Conservation (phyloP, 2,113 vertebrate species). For the Lamprotornis superbus region DNA sequence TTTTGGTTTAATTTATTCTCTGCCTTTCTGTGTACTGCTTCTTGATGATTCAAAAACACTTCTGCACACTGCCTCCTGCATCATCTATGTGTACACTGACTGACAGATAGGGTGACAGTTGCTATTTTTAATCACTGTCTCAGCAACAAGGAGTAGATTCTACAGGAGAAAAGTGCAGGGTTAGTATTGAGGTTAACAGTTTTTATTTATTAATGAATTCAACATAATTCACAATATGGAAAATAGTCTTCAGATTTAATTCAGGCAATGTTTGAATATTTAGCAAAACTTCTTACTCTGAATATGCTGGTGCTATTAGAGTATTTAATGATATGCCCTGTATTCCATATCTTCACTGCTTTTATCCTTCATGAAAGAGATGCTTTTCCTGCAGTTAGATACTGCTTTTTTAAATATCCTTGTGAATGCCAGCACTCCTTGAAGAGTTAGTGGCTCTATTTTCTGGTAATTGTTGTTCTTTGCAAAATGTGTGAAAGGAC, state of each 20-base stretch:
- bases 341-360: background rate
- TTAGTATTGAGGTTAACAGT: background rate
- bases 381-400: background rate
- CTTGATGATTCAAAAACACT: slow-evolving; percentile 50
- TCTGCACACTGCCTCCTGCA: background rate
- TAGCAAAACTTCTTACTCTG: background rate
- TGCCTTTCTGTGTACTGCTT: slow-evolving; percentile 52
- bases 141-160: background rate
- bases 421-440: background rate
- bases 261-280: background rate
- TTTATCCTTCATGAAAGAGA: slow-evolving; percentile 23
- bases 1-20: slow-evolving; percentile 78
- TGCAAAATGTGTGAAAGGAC: background rate
- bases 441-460: background rate
- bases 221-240: background rate
- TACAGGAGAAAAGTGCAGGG: background rate
- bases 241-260: slow-evolving; percentile 26
- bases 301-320: background rate
- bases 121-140: slow-evolving; percentile 65
- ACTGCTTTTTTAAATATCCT: background rate
- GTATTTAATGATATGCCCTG: background rate
- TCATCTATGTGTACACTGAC: slow-evolving; percentile 5
- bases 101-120: slow-evolving; percentile 47
- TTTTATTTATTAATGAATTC: slow-evolving; percentile 47
- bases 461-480: background rate